Evolutionary conservation across 2,888 invertebrate genomes (phyloP), one percentile per base, ranked within the genome.

Genomic region (Drosophila sordidula): DNA sequence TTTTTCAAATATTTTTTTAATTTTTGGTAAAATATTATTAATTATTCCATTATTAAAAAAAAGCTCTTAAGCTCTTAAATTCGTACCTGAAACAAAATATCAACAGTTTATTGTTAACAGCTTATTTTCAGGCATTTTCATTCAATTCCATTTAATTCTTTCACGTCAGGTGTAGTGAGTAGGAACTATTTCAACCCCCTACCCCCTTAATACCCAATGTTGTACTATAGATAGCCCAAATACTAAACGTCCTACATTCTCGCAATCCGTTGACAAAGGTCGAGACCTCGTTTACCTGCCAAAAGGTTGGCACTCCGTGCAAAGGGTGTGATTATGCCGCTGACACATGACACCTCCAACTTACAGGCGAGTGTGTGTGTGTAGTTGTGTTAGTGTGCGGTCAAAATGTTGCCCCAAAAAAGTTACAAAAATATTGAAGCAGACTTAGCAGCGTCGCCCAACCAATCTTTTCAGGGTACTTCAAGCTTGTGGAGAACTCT

Each of bases 301-400:
- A 80, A 75, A 74, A 70, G 85, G 74, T 71, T 70, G 65, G 8
- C 72, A 57, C 55, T 47, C 51, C 34, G 18, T 62, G 65, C 47
- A 84, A 87, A 84, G 85, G 89, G 85, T 87, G 88, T 87, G 87
- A 82, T 82, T 82, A 85, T 86, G 80, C 70, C 83, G 73, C 77
- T 84, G 84, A 88, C 89, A 89, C 73, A 71, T 85, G 89, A 85
- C 85, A 85, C 89, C 80, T 88, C 61, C 57, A 51, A 68, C 71
- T 57, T 78, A 70, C 51, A 45, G 55, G 59, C 50, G 18, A 52
- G 42, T 38, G 38, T 34, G 5, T 32, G 4, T 36, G 25, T 45
- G n/a, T 25, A 14, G 38, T n/a, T 50, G 22, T 25, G 54, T 59
- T 62, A 56, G 67, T 67, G 64, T 87, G 85, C 25, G 81, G 88